Conservation (phyloP, 2,888 invertebrate genomes). For the Acronicta alni region DNA sequence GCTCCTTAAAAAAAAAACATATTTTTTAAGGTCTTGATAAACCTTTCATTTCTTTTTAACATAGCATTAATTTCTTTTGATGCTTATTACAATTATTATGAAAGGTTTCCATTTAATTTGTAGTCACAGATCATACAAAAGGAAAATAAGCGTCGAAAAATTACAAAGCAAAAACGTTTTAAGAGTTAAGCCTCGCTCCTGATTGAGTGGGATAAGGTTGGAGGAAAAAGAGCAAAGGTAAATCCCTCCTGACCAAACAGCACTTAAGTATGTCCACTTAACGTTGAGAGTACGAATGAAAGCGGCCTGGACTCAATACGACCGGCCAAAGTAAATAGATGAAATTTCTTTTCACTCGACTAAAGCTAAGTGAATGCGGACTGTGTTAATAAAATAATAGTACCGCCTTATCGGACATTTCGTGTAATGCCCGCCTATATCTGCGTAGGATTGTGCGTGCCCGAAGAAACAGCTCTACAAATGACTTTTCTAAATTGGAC, state of each 20-base stretch:
- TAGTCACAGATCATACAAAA: slow-evolving; percentile 40
- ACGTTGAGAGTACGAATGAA: slow-evolving; percentile 76
- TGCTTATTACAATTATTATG: slow-evolving; percentile 12
- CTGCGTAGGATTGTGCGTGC: slow-evolving; percentile 37
- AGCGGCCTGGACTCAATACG: slow-evolving; percentile 66
- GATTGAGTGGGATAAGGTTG: slow-evolving; percentile 83
- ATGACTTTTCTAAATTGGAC: slow-evolving; percentile 41
- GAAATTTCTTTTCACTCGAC: slow-evolving; percentile 74
- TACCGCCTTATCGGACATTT: slow-evolving; percentile 49
- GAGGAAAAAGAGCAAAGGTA: slow-evolving; percentile 85
- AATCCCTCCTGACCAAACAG: slow-evolving; percentile 87
- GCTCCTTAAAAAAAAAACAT: no score
- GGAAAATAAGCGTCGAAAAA: slow-evolving; percentile 60
- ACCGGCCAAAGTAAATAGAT: slow-evolving; percentile 80
- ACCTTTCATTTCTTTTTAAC: slow-evolving; percentile 6
- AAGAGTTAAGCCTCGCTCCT: slow-evolving; percentile 70
- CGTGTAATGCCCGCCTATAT: slow-evolving; percentile 34
- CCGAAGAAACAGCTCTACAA: slow-evolving; percentile 37
- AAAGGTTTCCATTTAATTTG: slow-evolving; percentile 27
- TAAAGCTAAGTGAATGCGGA: slow-evolving; percentile 59
- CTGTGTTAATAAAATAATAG: slow-evolving; percentile 65
- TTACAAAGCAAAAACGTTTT: slow-evolving; percentile 74
- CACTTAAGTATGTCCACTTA: slow-evolving; percentile 87
- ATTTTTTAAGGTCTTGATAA: slow-evolving; percentile 3
- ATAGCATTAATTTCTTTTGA: slow-evolving; percentile 14